phyloP scores from a whole-genome alignment of 2,888 invertebrate species.

The Onchidella celtica region DNA sequence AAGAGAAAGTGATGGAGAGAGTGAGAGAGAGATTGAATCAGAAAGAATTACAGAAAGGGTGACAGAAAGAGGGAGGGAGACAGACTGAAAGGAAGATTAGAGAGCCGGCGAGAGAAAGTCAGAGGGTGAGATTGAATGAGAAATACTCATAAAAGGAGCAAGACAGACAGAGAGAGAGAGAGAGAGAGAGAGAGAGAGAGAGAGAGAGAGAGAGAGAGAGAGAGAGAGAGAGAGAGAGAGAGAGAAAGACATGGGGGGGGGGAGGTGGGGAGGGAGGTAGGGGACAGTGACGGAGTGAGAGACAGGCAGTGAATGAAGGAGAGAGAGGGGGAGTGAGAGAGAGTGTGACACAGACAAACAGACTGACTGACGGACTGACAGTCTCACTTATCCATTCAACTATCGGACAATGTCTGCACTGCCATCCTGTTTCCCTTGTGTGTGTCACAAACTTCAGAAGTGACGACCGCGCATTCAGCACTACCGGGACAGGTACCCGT shows the following conservation, averaged over 20 bases:
- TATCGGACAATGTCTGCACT: no score
- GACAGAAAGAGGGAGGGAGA: slow-evolving; percentile 1
- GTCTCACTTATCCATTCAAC: no score
- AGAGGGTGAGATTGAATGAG: neutral
- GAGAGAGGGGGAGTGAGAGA: neutral
- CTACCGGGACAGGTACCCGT: no score
- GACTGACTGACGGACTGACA: no score
- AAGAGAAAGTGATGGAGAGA: neutral
- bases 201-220: neutral
- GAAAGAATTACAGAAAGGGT: neutral
- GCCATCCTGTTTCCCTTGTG: no score
- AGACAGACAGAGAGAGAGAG: neutral
- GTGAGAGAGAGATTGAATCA: slow-evolving; percentile 1
- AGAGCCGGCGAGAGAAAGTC: slow-evolving; percentile 26
- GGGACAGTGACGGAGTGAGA: neutral
- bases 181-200: neutral
- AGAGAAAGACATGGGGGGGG: no score
- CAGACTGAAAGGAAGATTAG: neutral
- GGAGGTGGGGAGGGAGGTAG: no score
- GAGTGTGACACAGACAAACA: no score
- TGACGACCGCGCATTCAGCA: no score
- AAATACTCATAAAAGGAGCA: neutral
- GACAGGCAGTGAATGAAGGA: neutral
- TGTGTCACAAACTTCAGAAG: no score
- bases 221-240: neutral